These are phyloP conservation scores for Romanogobio albipinnatus DNA, from an alignment of 2,113 vertebrate genomes.

Conservation along the genomic window DNA sequence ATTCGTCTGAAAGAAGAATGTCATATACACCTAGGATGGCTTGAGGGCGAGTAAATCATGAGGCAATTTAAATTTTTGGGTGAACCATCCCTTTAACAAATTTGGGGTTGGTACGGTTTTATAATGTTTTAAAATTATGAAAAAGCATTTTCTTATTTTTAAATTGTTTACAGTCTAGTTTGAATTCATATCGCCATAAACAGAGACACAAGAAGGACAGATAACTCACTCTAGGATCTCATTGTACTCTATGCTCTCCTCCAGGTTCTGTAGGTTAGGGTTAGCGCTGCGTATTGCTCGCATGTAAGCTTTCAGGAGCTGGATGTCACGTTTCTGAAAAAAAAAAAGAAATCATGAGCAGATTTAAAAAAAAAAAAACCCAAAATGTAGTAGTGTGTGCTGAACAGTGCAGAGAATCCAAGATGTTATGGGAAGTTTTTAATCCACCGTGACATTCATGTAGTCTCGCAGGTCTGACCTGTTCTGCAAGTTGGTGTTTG, in stretches of 20 bases:
- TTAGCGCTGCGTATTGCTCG: constrained; percentile 96
- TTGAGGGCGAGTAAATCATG: too few relatives aligned
- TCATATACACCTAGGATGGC: too few relatives aligned
- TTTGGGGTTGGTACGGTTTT: too few relatives aligned
- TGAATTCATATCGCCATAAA: background rate
- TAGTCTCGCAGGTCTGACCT: constrained; percentile 73
- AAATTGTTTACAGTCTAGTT: too few relatives aligned
- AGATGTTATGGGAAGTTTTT: background rate
- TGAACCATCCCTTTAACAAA: too few relatives aligned
- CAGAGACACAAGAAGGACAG: background rate
- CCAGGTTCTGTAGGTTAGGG: constrained; percentile 96
- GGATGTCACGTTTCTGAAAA: constrained; percentile 92
- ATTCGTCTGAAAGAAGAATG: too few relatives aligned
- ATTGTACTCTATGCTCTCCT: constrained; percentile 98
- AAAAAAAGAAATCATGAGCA: background rate
- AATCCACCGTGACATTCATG: background rate
- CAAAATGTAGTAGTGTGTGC: background rate
- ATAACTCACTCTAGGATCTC: constrained; percentile 94
- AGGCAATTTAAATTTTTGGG: too few relatives aligned
- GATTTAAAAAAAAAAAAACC: background rate
- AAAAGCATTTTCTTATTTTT: too few relatives aligned
- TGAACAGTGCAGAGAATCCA: background rate
- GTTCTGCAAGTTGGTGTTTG: constrained; percentile 94
- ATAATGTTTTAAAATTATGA: too few relatives aligned
- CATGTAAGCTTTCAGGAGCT: constrained; percentile 98